Base-by-base conservation (phyloP, 2,113 vertebrate genomes). In the Chionodraco myersi region DNA sequence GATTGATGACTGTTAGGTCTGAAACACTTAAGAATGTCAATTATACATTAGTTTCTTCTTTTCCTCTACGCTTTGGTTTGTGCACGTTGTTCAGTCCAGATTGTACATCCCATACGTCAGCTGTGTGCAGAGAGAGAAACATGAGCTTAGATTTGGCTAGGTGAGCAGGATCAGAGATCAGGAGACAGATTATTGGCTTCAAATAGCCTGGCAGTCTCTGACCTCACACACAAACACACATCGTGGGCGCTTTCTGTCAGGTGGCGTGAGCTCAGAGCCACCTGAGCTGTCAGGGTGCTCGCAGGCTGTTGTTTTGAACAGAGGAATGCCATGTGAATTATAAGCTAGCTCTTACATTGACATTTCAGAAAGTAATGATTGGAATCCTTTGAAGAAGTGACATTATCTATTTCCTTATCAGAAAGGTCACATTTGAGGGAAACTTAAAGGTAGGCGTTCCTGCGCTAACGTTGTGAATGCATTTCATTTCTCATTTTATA, bases 101-200 rank as follows among this genome's bases (percentile, higher is more conserved):
- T 87, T 80, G 56, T 23, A n/a, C 23, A 3, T 23, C 12, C 72
- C 49, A 15, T 16, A 68, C 53, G 59, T 91, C 86, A 72, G 62
- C 34, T 16, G 60, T 72, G 83, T 64, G 23, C 56, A 63, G 60
- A 71, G 11, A 3, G 18, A 79, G 81, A 85, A 80, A 85, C 75
- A 51, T 6, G 49, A 83, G 82, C 79, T 88, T 73, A 70, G 74
- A 86, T 66, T 21, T 70, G 72, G 60, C 48, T 60, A 81, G 70
- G 80, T 79, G 76, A 78, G 48, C 48, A 52, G 60, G 57, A 23
- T 71, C 59, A 68, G 79, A 85, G 89, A 90, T 90, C 86, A 86
- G 73, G 48, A 76, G 85, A 61, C 58, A 86, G 93, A 92, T 92
- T 92, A 92, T 68, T 82, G 80, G 75, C 90, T 89, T 77, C 85